Evolutionary conservation across 1,140 invertebrate genomes (phyloP), one percentile per base, ranked within the genome.

Genomic region (Zophobas morio): DNA sequence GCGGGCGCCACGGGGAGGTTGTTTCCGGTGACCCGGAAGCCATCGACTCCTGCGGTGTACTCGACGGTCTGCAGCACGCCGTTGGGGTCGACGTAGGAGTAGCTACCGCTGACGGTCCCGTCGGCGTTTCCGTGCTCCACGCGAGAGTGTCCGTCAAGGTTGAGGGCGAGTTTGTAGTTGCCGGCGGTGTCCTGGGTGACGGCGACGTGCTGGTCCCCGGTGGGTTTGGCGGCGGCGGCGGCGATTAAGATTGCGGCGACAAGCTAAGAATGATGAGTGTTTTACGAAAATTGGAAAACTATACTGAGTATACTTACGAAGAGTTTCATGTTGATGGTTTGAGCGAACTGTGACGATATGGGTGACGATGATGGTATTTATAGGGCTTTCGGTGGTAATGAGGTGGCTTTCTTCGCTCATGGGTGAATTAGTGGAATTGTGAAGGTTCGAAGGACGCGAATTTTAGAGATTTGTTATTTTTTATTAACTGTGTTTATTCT

Each of bases 161-260:
- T 56, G 51, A 77, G 72, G 6, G 35, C 63, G 42, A 80, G 40
- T 51, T 75, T 75, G 66, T 82, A 82, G 39, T 81, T 81, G 3
- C 81, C 81, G 46, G 75, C 53, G 35, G 79, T 82, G 49, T 81
- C 80, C 74, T 82, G 79, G 33, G 70, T 75, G 2, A 82, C 74
- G 35, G 54, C 46, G n/a, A 81, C 80, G 20, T 46, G 42, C 6
- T 73, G 70, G 20, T 76, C 71, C 32, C 39, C 40, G 20, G 20
- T 20, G 6, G 72, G 72, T 39, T 54, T 57, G 3, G 72, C 51
- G 4, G 53, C 40, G 36, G 47, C 53, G 1, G 33, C 34, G 6
- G 72, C 53, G 35, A 57, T 36, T 35, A 57, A 57, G 8, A 54
- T 40, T 6, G 46, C 5, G 8, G 71, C 8, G 46, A 76, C 32